Evolutionary conservation across 1,140 invertebrate genomes (phyloP).

Genomic region (Psix sp.): DNA sequence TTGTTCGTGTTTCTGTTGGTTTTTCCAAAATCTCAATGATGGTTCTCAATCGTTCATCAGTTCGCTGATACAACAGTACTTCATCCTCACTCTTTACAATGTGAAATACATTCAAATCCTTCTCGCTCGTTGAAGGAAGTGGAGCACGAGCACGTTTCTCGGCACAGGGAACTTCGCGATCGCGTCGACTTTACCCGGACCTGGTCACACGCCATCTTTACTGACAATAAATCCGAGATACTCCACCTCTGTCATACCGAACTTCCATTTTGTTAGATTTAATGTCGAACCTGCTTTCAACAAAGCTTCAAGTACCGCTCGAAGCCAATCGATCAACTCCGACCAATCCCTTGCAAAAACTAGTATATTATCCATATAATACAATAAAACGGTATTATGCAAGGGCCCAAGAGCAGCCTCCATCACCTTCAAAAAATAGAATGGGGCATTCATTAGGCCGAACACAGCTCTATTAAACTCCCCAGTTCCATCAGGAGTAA

Average conservation of each 20-base stretch:
- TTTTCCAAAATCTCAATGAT: too few species aligned
- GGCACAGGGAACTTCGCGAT: slow-evolving; percentile 59
- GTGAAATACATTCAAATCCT: too few species aligned
- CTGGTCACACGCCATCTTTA: slow-evolving; percentile 22
- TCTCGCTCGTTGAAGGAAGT: too few species aligned
- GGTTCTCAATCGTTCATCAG: slow-evolving; percentile 2
- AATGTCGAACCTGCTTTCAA: slow-evolving; percentile 56
- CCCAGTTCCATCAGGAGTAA: too few species aligned
- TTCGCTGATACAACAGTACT: slow-evolving; percentile 4
- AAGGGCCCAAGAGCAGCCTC: neutral
- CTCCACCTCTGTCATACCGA: slow-evolving; percentile 54
- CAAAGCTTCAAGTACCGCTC: slow-evolving; percentile 52
- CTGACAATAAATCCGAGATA: slow-evolving; percentile 62
- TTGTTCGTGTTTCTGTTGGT: too few species aligned
- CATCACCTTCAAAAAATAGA: slow-evolving; percentile 7
- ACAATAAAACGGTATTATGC: neutral
- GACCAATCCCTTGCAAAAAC: slow-evolving; percentile 44
- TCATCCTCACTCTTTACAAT: too few species aligned
- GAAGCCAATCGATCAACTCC: slow-evolving; percentile 46
- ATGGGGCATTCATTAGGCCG: neutral
- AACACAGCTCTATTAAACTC: too few species aligned
- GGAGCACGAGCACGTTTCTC: slow-evolving; percentile 57
- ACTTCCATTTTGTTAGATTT: slow-evolving; percentile 63
- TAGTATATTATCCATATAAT: slow-evolving; percentile 59
- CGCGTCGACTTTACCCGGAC: slow-evolving; percentile 59